Base-by-base conservation (phyloP, 2,113 vertebrate genomes). In the Sturnira hondurensis region DNA sequence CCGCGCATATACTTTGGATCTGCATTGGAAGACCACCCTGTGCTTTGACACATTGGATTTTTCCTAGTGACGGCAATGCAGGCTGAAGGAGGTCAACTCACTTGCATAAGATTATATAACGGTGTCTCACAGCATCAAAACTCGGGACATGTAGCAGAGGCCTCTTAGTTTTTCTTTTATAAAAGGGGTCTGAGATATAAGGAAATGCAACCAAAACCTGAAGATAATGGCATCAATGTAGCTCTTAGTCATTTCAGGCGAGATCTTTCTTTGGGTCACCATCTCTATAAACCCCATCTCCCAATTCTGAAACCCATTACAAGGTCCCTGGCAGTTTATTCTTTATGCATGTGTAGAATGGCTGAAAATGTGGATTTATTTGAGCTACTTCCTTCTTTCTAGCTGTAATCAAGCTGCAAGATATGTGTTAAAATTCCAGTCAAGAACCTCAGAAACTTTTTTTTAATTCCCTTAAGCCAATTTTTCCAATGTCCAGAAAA, bases 401-500 rank as follows among this genome's bases (percentile, higher is more conserved):
- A 50, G 36, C 50, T 96, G 77, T 78, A 93, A 87, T 88, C 81
- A 93, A 88, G 85, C 77, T 67, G 22, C 36, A 92, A 70, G 31
- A 61, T 87, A 70, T 19, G 36, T 74, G 81, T 89, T 96, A 87
- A 93, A 97, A 98, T 94, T 97, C 94, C 82, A 97, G 85, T 96
- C 97, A 97, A 97, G 97, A 97, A 96, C 86, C 74, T 97, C 94
- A 97, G 95, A 71, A 65, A 96, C 36, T 54, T 89, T 65, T 97
- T 97, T 71, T 13, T 10, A 87, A 90, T 86, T 96, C 97, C 89
- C 80, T 97, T 96, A 96, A 95, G 92, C 97, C 93, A 97, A 94
- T 97, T 96, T 95, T 95, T 97, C 83, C 95, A 73, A 74, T 17
- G 81, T 97, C 96, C 95, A 96, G 94, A 28, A 92, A 36, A 97